A percentile compares a stretch with the other conserved stretches of the same genome.
These are phyloP conservation scores for Ptychochromis oligacanthus DNA, from an alignment of 2,113 vertebrate species.

Conservation along the genomic window DNA sequence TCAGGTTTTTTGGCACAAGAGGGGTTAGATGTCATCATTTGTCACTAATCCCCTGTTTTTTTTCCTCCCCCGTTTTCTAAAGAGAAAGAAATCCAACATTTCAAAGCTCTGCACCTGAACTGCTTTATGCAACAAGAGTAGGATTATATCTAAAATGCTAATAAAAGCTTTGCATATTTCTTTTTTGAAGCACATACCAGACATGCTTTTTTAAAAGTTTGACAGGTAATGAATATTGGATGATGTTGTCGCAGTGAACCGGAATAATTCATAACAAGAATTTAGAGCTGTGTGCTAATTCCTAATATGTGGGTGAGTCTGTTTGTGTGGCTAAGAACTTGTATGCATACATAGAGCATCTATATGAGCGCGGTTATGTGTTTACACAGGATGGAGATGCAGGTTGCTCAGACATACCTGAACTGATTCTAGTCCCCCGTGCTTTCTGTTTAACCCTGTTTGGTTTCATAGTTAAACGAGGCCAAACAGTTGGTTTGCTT, in stretches of 20 bases:
- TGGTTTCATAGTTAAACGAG: constrained; percentile 45
- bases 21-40: neutral
- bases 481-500: constrained; percentile 36
- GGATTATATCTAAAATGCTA: neutral
- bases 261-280: constrained; percentile 30
- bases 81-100: neutral
- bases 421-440: neutral
- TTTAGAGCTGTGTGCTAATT: neutral
- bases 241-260: constrained; percentile 22
- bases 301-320: neutral
- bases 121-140: constrained; percentile 1
- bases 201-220: neutral
- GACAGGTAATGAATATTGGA: constrained; percentile 38
- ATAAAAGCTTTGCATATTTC: neutral
- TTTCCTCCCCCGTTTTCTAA: neutral
- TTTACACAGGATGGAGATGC: neutral
- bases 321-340: neutral
- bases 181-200: constrained; percentile 1
- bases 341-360: neutral
- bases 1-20: neutral
- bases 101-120: neutral
- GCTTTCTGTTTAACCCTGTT: constrained; percentile 33
- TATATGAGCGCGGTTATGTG: neutral
- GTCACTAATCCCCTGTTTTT: neutral
- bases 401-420: neutral